Percentiles rank a stretch among this genome's conserved stretches.
Conservation (phyloP, 2,113 vertebrate genomes). For the Sturnira hondurensis region DNA sequence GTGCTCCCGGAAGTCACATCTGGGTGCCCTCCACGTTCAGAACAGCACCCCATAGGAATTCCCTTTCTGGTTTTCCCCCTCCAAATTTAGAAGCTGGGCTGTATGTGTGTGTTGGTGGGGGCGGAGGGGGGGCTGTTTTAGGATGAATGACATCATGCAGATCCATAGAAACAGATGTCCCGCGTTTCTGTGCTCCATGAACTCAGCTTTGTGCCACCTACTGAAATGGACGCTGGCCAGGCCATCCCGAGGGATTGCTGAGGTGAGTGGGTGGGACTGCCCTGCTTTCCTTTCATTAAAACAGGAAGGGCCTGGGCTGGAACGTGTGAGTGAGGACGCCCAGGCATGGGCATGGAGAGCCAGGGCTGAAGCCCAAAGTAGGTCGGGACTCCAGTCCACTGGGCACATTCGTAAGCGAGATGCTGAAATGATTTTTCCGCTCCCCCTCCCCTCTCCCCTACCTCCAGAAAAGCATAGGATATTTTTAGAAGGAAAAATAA, state of each 20-base stretch:
- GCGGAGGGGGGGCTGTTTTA: not conserved
- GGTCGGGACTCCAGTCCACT: not conserved
- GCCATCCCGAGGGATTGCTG: not conserved
- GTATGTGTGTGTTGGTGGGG: not conserved
- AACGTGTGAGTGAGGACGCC: not conserved
- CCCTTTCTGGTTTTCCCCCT: not conserved
- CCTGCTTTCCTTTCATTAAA: constrained; percentile 17
- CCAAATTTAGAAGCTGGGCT: constrained; percentile 45
- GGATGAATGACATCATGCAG: constrained; percentile 48
- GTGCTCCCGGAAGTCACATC: not conserved
- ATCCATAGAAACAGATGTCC: constrained; percentile 47
- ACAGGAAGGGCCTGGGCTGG: constrained; percentile 48
- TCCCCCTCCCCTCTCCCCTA: not conserved
- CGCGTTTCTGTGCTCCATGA: not conserved
- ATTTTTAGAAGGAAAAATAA: constrained; percentile 64
- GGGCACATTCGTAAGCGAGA: not conserved
- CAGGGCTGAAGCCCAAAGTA: not conserved
- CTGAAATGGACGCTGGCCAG: constrained; percentile 8
- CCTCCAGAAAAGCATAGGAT: constrained; percentile 38
- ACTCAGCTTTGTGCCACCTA: constrained; percentile 18
- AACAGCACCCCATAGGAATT: constrained; percentile 15
- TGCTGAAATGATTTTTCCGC: constrained; percentile 40
- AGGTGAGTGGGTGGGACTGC: not conserved
- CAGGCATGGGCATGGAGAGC: not conserved
- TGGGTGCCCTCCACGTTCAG: not conserved